These are phyloP conservation scores for Spicauda simplicius DNA, from an alignment of 2,888 invertebrate species.

Conservation along the genomic window DNA sequence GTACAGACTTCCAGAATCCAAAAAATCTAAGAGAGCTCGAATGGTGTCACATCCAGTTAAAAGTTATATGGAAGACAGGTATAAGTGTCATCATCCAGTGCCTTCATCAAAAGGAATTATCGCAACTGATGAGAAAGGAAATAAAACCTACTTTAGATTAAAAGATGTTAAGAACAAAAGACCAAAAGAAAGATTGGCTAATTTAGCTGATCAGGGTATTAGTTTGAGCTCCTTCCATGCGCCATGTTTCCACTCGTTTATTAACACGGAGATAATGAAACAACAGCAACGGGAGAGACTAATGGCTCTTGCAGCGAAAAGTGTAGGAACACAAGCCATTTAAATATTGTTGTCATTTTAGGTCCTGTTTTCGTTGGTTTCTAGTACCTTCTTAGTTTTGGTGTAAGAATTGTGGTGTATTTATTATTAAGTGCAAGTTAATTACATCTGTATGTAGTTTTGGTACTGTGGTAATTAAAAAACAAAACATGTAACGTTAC, in stretches of 20 bases:
- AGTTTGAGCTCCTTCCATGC: constrained; percentile 74
- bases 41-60: constrained; percentile 19
- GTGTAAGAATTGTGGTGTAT: constrained; percentile 52
- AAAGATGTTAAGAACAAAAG: constrained; percentile 56
- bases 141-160: constrained; percentile 66
- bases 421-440: constrained; percentile 52
- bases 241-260: constrained; percentile 74
- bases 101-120: constrained; percentile 69
- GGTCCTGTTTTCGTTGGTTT: constrained; percentile 44
- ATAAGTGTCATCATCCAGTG: constrained; percentile 61
- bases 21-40: constrained; percentile 42
- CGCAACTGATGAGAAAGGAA: constrained; percentile 61
- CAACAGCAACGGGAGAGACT: constrained; percentile 56
- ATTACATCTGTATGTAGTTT: constrained; percentile 48
- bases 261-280: constrained; percentile 62
- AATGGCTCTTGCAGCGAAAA: constrained; percentile 40
- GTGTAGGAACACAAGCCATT: constrained; percentile 38
- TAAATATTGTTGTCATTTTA: constrained; percentile 14
- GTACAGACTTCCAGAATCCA: constrained; percentile 48
- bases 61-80: constrained; percentile 45
- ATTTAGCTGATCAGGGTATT: constrained; percentile 61
- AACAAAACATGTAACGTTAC: constrained; percentile 69
- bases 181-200: constrained; percentile 56
- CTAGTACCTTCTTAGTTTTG: constrained; percentile 43
- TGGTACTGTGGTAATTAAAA: constrained; percentile 67